Base-by-base conservation (phyloP, 2,888 invertebrate species). In the Tigriopus californicus region DNA sequence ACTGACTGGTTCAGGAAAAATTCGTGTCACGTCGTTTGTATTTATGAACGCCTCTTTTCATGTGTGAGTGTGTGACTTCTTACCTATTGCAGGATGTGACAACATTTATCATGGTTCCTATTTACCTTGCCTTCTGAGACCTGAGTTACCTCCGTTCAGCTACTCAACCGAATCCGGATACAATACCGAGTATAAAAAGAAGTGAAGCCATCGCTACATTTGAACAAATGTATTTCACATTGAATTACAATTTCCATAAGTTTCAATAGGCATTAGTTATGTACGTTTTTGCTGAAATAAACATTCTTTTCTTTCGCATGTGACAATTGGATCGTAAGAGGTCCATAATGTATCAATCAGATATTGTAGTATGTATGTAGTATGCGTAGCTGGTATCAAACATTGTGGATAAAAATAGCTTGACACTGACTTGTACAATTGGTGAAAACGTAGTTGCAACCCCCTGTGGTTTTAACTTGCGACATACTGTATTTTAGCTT, bases 121-220 rank as follows among this genome's bases (percentile, higher is more conserved):
- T 54, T 54, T 54, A 41, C 54, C 54, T 41, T 54, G 54, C 54
- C 40, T 54, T 12, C 54, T 54, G 15, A 24, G 54, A n/a, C 54
- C 54, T 10, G 41, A 54, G 40, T 40, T 54, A 11, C 54, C 54
- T 13, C 54, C 54, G 18, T 54, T 41, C 41, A 33, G 33, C 25
- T 54, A 54, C 15, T 54, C 54, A 15, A 54, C 54, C n/a, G 54
- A 54, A 40, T 18, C 18, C 8, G n/a, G 18, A 10, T 54, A 54
- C 54, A 54, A 54, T 22, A 54, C 41, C 15, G 54, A 54, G 54
- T 54, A 54, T 5, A 54, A 40, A 15, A 54, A 41, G 41, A 54
- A 41, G 10, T 25, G 41, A 54, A 41, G 15, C 1, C 10, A 51
- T 8, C 13, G 25, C 15, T 51, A 22, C 24, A 20, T 13, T 22